Conservation (phyloP, 2,797 vertebrate genomes). For the Tauraco hartlaubi region DNA sequence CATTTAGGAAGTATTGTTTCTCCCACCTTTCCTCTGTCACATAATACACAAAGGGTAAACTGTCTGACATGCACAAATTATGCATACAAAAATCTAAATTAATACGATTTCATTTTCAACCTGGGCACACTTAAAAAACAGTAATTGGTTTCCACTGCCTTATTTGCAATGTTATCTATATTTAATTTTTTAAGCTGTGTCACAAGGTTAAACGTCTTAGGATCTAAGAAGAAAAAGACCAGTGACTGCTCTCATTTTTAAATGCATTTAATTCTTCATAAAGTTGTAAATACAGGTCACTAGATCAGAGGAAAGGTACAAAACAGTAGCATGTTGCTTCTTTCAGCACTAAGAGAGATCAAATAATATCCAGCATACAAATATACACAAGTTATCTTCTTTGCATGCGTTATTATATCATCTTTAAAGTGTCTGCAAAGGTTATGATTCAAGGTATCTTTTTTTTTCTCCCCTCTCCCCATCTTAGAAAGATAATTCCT, state of each 20-base stretch:
- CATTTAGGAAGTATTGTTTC: neutral
- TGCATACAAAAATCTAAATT: neutral
- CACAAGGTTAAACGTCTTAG: neutral
- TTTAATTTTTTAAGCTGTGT: neutral
- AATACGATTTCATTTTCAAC: neutral
- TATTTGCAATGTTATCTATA: neutral
- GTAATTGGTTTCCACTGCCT: neutral
- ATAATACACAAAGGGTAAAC: neutral
- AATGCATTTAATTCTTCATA: neutral
- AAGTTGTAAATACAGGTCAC: neutral
- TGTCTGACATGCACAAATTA: neutral
- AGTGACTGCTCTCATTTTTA: neutral
- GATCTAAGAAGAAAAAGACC: neutral
- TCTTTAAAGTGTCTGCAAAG: neutral
- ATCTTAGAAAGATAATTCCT: neutral
- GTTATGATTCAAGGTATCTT: neutral
- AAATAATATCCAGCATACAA: neutral
- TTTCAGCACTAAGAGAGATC: neutral
- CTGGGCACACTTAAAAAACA: neutral
- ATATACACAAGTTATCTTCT: neutral
- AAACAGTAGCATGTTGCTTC: neutral
- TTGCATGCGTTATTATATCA: neutral
- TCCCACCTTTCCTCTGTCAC: neutral
- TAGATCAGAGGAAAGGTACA: neutral
- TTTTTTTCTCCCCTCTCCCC: neutral